phyloP scores from a whole-genome alignment of 2,888 invertebrate species.

The Idaea straminata region DNA sequence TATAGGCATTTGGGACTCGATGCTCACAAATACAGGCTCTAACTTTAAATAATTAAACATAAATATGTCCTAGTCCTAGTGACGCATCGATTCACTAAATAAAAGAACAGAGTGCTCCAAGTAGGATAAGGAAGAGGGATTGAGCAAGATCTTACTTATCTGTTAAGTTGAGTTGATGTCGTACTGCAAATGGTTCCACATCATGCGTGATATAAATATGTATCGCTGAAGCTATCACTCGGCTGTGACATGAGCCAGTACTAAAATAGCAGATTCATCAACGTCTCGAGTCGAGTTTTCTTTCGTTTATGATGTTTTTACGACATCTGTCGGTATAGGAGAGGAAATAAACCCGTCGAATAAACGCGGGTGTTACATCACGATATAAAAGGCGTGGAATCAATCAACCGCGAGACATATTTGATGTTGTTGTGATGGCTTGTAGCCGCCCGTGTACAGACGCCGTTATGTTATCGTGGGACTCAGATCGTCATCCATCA shows the following conservation, averaged over 20 bases:
- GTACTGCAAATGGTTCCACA: neutral
- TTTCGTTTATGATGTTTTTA: neutral
- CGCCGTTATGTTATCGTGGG: neutral
- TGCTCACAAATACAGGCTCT: too few relatives aligned
- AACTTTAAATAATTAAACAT: too few relatives aligned
- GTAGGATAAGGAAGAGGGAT: neutral
- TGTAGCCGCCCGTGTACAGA: neutral
- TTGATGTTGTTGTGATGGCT: neutral
- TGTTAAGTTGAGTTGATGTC: neutral
- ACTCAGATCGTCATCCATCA: neutral
- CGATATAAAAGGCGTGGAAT: constrained; percentile 13
- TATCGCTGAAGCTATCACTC: neutral
- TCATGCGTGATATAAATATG: neutral
- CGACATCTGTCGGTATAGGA: neutral
- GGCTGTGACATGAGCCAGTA: neutral
- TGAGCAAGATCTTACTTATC: neutral
- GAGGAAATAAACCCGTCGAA: constrained; percentile 3
- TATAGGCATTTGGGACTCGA: too few relatives aligned
- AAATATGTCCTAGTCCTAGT: too few relatives aligned
- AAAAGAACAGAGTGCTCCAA: neutral
- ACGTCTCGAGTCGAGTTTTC: neutral
- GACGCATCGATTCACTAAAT: too few relatives aligned
- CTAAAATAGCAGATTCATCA: neutral
- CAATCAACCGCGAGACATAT: constrained; percentile 18
- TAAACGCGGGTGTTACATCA: constrained; percentile 10